Conservation (phyloP, 2,113 vertebrate species). For the Sorex araneus region DNA sequence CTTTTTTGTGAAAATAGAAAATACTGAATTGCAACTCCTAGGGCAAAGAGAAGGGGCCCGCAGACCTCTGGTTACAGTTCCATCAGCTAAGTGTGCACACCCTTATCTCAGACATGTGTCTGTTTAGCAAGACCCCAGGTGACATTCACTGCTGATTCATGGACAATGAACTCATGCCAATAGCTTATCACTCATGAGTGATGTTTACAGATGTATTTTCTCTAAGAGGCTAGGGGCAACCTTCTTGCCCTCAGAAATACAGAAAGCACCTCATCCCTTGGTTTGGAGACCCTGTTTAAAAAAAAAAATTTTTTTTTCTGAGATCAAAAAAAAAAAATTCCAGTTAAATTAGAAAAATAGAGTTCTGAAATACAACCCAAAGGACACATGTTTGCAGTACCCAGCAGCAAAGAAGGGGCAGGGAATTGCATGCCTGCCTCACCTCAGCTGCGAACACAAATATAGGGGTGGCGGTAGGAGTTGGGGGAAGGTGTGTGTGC, state of each 20-base stretch:
- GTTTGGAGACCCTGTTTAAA: background rate
- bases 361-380: background rate
- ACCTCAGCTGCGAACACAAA: background rate
- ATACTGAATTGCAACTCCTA: background rate
- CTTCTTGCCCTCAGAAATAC: background rate
- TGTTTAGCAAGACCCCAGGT: constrained; percentile 1
- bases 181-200: background rate
- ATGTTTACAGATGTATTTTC: background rate
- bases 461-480: no score
- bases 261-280: background rate
- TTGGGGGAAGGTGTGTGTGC: background rate
- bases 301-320: constrained; percentile 5
- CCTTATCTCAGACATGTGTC: background rate
- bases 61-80: background rate
- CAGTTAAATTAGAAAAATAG: background rate
- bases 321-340: background rate
- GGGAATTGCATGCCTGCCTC: background rate
- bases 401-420: background rate
- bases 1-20: background rate
- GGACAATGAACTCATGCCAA: background rate
- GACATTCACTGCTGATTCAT: background rate
- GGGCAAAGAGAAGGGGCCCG: background rate
- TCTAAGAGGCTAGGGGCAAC: background rate
- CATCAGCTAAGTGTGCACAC: background rate
- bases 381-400: background rate